Evolutionary conservation across 2,113 vertebrate species (phyloP).

Genomic region (Pelodiscus sinensis): DNA sequence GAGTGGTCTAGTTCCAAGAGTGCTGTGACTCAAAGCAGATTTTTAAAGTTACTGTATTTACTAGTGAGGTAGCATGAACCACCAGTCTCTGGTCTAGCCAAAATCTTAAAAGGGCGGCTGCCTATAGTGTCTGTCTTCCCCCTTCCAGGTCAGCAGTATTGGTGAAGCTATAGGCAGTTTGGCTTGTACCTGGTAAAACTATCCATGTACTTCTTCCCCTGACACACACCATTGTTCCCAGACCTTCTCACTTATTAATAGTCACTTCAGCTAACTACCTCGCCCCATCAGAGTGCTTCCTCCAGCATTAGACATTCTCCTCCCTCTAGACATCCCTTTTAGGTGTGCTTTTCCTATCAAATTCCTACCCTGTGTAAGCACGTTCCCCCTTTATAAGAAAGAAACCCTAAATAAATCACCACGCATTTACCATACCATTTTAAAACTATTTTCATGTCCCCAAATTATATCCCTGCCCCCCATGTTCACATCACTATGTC

Average conservation of each 20-base stretch:
- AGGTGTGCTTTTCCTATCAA: neutral
- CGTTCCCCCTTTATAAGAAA: neutral
- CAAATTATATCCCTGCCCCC: neutral
- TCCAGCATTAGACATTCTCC: neutral
- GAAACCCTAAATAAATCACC: neutral
- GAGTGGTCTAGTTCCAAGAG: neutral
- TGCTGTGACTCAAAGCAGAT: neutral
- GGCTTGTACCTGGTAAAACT: neutral
- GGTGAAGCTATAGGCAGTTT: neutral
- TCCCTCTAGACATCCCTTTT: neutral
- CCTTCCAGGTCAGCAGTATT: neutral
- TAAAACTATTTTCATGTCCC: neutral
- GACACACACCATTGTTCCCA: neutral
- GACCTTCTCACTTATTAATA: neutral
- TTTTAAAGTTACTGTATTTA: neutral
- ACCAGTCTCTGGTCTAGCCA: no score
- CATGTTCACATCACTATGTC: neutral
- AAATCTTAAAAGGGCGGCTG: neutral
- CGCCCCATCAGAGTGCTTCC: neutral
- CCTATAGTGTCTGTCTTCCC: neutral
- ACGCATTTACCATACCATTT: neutral
- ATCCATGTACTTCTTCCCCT: neutral
- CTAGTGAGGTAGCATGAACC: neutral
- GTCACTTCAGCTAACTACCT: neutral
- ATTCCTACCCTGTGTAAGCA: fast-evolving